Conservation (phyloP, 2,888 invertebrate species). For the Noctua fimbriata region DNA sequence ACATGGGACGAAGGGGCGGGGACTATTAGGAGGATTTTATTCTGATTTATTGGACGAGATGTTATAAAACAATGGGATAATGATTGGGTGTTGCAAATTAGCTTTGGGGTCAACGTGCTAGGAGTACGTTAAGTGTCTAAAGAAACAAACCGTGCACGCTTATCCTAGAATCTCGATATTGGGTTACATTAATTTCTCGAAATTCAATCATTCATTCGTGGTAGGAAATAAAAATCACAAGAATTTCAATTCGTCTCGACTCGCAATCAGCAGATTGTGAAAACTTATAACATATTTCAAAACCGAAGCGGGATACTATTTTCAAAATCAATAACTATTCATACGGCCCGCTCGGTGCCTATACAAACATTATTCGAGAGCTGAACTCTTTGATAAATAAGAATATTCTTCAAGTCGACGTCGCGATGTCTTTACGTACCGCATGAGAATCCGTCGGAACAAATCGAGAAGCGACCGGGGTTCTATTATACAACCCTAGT, state of each 20-base stretch:
- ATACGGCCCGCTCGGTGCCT: slow-evolving; percentile 70
- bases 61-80: neutral
- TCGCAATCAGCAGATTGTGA: slow-evolving; percentile 48
- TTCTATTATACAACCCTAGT: slow-evolving; percentile 65
- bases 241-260: slow-evolving; percentile 29
- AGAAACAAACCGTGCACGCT: neutral
- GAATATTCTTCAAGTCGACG: slow-evolving; percentile 75
- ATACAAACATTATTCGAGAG: slow-evolving; percentile 74
- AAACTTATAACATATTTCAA: slow-evolving; percentile 48
- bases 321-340: slow-evolving; percentile 76
- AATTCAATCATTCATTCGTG: neutral
- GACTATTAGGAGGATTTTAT: neutral
- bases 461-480: slow-evolving; percentile 58
- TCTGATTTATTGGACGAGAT: neutral
- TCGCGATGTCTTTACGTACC: slow-evolving; percentile 67
- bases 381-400: slow-evolving; percentile 78
- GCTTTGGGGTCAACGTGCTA: neutral
- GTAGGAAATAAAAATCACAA: slow-evolving; percentile 28
- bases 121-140: neutral
- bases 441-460: slow-evolving; percentile 67
- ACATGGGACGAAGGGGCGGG: slow-evolving; percentile 3
- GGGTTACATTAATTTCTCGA: neutral
- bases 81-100: slow-evolving; percentile 4
- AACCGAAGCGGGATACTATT: slow-evolving; percentile 63
- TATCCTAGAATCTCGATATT: neutral